Conservation (phyloP, 2,888 invertebrate species). For the Xanthostigma xanthostigma region DNA sequence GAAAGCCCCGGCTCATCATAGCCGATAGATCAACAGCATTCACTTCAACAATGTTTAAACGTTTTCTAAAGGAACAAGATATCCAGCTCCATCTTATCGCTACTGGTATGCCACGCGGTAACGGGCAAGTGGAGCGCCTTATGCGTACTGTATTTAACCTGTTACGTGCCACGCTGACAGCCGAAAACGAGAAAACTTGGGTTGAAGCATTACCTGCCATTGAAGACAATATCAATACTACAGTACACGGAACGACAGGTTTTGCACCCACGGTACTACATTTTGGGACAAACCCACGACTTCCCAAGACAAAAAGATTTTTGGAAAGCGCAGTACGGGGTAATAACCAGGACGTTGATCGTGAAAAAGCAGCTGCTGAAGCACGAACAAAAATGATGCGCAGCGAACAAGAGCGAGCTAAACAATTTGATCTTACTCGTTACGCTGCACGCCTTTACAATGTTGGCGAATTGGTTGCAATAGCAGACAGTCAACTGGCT, state of each 20-base stretch:
- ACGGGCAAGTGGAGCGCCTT: slow-evolving; percentile 11
- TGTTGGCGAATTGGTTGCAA: slow-evolving; percentile 4
- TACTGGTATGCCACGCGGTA: slow-evolving; percentile 12
- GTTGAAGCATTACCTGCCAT: slow-evolving; percentile 6
- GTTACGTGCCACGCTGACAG: slow-evolving; percentile 1
- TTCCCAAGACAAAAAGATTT: slow-evolving; percentile 10
- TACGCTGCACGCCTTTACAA: background rate
- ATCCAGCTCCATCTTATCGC: slow-evolving; percentile 11
- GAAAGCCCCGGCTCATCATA: slow-evolving; percentile 8
- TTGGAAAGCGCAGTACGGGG: slow-evolving; percentile 5
- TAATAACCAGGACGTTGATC: slow-evolving; percentile 5
- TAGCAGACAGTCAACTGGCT: slow-evolving; percentile 5
- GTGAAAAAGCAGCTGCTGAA: slow-evolving; percentile 4
- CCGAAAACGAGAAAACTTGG: slow-evolving; percentile 4
- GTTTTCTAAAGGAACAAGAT: slow-evolving; percentile 6
- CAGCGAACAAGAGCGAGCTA: background rate
- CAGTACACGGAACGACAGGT: slow-evolving; percentile 6
- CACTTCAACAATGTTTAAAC: slow-evolving; percentile 7
- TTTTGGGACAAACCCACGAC: slow-evolving; percentile 11
- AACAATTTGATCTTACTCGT: too few species aligned
- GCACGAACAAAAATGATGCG: slow-evolving; percentile 2
- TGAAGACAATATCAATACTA: slow-evolving; percentile 9
- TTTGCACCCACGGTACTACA: slow-evolving; percentile 7
- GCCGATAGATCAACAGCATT: slow-evolving; percentile 10
- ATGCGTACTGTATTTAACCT: slow-evolving; percentile 9